Evolutionary conservation across 2,113 vertebrate genomes (phyloP).

Genomic region (Pipra filicauda): DNA sequence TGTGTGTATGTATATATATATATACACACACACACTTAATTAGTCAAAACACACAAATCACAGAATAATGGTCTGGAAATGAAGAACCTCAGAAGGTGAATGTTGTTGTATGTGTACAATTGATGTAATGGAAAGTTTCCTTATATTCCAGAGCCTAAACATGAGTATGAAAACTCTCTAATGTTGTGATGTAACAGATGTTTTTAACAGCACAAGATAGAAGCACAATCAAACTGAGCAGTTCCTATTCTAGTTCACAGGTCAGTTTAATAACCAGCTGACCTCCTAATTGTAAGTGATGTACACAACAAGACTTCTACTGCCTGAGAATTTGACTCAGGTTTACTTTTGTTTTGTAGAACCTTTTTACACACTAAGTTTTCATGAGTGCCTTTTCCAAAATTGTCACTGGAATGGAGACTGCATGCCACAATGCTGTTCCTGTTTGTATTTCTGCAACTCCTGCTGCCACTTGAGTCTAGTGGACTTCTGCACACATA

Average conservation of each 20-base stretch:
- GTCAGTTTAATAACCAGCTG: neutral
- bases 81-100: neutral
- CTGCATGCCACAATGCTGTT: neutral
- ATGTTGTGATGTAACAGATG: neutral
- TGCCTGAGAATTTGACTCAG: neutral
- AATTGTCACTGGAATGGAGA: neutral
- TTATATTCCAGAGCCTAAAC: neutral
- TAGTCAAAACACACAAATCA: neutral
- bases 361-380: neutral
- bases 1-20: too few species aligned
- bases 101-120: fast-evolving
- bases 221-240: neutral
- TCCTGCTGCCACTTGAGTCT: neutral
- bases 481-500: neutral
- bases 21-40: neutral
- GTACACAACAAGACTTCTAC: neutral
- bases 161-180: neutral
- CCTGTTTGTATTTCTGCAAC: neutral
- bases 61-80: neutral
- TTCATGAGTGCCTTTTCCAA: neutral
- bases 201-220: neutral
- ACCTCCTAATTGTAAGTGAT: neutral
- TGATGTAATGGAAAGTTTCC: neutral
- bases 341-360: neutral
- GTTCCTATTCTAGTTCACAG: neutral